Percentiles rank a stretch among this genome's conserved stretches.
Conservation (phyloP, 1,140 invertebrate species). For the Thaumetopoea pityocampa region DNA sequence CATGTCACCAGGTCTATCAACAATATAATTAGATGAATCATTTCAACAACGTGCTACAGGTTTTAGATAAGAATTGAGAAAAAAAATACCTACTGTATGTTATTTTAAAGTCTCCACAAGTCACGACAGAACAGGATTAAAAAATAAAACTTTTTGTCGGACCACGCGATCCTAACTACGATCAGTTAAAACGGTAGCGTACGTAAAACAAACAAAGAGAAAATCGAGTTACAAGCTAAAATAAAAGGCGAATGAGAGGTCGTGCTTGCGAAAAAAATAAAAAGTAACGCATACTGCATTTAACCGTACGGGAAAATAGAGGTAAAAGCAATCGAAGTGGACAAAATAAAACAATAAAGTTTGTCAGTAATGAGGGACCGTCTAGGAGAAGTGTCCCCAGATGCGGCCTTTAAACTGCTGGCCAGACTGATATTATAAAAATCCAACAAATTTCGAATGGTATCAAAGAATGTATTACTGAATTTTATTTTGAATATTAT, state of each 20-base stretch:
- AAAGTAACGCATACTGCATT: slow-evolving; percentile 30
- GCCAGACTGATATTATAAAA: too few species aligned
- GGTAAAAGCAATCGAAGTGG: slow-evolving; percentile 16
- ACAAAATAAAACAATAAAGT: slow-evolving; percentile 21
- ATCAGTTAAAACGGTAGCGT: slow-evolving; percentile 48
- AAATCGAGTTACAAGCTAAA: slow-evolving; percentile 36
- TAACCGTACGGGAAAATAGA: slow-evolving; percentile 37
- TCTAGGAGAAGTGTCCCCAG: slow-evolving; percentile 14
- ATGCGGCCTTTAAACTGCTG: too few species aligned
- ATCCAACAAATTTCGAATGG: too few species aligned
- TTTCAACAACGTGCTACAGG: slow-evolving; percentile 34
- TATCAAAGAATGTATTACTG: too few species aligned
- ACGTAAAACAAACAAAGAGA: slow-evolving; percentile 42
- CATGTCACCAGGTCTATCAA: slow-evolving; percentile 29
- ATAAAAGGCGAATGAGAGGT: slow-evolving; percentile 45
- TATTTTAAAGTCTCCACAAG: slow-evolving; percentile 37
- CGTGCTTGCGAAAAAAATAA: slow-evolving; percentile 33
- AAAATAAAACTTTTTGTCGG: slow-evolving; percentile 42
- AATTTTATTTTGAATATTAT: too few species aligned
- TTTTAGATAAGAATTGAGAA: slow-evolving; percentile 26
- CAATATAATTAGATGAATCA: slow-evolving; percentile 35
- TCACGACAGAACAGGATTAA: slow-evolving; percentile 49
- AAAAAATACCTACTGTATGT: slow-evolving; percentile 23
- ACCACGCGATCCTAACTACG: slow-evolving; percentile 42
- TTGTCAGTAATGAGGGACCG: slow-evolving; percentile 29